Conservation (phyloP, 2,797 vertebrate species). For the Phylloscopus collybita region DNA sequence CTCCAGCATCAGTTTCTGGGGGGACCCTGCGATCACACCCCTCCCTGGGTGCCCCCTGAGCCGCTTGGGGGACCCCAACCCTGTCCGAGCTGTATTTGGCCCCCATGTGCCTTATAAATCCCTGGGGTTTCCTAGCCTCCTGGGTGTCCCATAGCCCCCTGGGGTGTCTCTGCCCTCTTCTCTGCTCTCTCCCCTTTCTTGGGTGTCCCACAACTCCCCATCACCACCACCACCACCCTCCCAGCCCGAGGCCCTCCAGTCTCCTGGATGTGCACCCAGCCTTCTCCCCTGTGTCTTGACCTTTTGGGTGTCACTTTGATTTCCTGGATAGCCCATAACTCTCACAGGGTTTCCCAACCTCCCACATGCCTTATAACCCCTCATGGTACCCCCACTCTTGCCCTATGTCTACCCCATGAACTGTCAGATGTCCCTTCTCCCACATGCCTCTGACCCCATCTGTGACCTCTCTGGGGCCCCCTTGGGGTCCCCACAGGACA, state of each 20-base stretch:
- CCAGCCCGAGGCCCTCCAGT: neutral
- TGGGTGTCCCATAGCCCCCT: neutral
- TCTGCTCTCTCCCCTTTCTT: neutral
- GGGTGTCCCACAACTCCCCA: neutral
- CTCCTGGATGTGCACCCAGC: neutral
- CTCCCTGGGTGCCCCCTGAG: neutral
- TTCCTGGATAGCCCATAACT: neutral
- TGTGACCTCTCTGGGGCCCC: neutral
- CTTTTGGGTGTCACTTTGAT: neutral
- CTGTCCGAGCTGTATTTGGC: neutral
- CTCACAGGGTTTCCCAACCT: neutral
- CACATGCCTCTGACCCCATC: neutral
- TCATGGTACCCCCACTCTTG: accelerated
- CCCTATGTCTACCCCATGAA: neutral
- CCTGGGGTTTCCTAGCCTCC: neutral
- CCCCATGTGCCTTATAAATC: neutral
- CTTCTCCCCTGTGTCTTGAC: neutral
- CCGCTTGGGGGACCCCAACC: too few species aligned
- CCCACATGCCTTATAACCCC: neutral
- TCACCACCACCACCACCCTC: neutral
- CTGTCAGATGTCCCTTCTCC: neutral
- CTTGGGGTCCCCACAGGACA: neutral
- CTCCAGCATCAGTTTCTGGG: neutral
- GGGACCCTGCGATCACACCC: neutral
- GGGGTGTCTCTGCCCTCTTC: neutral